Conservation (phyloP, 2,888 invertebrate genomes). For the Lobophora halterata region DNA sequence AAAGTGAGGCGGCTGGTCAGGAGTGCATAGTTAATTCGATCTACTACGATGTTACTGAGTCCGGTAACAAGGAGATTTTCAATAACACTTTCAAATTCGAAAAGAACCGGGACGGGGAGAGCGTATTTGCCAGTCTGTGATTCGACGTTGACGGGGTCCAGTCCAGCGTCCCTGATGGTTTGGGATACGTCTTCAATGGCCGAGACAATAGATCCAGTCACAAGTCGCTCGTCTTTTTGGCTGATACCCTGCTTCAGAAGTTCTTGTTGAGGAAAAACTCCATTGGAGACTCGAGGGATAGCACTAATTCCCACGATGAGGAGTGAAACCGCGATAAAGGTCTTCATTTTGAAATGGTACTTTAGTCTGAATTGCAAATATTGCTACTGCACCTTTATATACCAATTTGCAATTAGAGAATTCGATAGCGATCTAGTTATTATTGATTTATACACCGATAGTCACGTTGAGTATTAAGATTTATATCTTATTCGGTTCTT, state of each 20-base stretch:
- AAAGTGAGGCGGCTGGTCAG: constrained; percentile 34
- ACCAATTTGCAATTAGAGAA: constrained; percentile 4
- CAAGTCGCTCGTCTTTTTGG: constrained; percentile 6
- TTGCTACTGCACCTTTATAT: background rate
- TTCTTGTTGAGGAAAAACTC: too few species aligned
- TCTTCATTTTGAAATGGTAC: constrained; percentile 14
- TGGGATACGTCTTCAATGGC: constrained; percentile 10
- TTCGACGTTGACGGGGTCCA: constrained; percentile 13
- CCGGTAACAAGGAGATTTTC: constrained; percentile 11
- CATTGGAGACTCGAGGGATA: constrained; percentile 1
- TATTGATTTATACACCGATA: too few species aligned
- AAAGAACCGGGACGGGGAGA: constrained; percentile 13
- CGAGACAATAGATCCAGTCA: constrained; percentile 6
- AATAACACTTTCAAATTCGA: background rate
- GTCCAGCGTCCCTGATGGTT: constrained; percentile 12
- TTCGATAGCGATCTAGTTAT: background rate
- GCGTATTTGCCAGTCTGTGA: background rate
- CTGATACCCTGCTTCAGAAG: constrained; percentile 2
- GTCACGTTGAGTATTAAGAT: too few species aligned
- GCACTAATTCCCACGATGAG: constrained; percentile 6
- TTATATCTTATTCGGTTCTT: too few species aligned
- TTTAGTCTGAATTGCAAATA: too few species aligned
- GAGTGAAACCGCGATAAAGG: constrained; percentile 6
- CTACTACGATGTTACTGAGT: constrained; percentile 48
- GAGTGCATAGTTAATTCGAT: constrained; percentile 34